Percentiles rank a stretch among this genome's conserved stretches.
Conservation (phyloP, 2,113 vertebrate species). For the Mola mola region DNA sequence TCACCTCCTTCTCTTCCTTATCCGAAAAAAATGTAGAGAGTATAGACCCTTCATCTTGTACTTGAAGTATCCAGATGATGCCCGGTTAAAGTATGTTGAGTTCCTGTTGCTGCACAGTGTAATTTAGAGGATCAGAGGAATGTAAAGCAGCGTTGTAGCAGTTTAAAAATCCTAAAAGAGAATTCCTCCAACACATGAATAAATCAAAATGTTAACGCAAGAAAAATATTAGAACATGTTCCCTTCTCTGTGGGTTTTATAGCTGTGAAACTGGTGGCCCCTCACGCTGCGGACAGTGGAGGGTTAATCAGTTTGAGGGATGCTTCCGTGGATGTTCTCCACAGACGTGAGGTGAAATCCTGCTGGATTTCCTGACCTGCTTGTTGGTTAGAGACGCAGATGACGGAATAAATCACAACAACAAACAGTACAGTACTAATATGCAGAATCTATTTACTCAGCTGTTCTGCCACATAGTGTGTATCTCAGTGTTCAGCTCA, state of each 20-base stretch:
- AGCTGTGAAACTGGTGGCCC: not conserved
- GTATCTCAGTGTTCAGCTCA: not conserved
- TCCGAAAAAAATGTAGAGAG: not conserved
- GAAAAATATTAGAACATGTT: not conserved
- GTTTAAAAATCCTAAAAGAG: slow-evolving; percentile 34
- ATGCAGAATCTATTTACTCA: not conserved
- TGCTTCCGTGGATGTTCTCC: not conserved
- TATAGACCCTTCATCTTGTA: not conserved
- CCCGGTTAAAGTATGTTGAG: too few species aligned
- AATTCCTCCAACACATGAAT: slow-evolving; percentile 18
- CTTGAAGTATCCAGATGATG: too few species aligned
- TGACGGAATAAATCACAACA: not conserved
- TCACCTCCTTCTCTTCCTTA: not conserved
- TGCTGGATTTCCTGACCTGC: not conserved
- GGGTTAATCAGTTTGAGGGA: not conserved
- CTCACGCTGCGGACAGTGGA: not conserved
- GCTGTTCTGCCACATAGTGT: not conserved
- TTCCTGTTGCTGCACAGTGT: slow-evolving; percentile 6
- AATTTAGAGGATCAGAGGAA: slow-evolving; percentile 36
- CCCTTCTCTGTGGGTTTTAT: not conserved
- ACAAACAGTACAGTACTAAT: not conserved
- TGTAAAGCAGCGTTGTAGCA: slow-evolving; percentile 21
- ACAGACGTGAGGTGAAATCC: too few species aligned
- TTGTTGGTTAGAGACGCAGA: not conserved
- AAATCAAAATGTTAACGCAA: slow-evolving; percentile 13